Evolutionary conservation across 2,797 vertebrate genomes (phyloP).

Genomic region (Limnodromus scolopaceus): DNA sequence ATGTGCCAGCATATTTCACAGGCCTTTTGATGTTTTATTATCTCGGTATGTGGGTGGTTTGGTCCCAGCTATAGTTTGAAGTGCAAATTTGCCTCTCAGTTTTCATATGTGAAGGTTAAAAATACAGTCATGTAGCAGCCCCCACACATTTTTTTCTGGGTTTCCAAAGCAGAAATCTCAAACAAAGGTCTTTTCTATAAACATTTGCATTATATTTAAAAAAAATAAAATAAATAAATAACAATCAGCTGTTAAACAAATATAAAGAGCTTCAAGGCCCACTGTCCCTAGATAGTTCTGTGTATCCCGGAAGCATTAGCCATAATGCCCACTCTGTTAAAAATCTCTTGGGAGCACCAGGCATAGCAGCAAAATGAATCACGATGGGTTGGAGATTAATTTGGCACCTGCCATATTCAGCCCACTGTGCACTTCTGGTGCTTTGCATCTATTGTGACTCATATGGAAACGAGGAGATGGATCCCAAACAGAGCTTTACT

Average conservation of each 20-base stretch:
- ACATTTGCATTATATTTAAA: background rate
- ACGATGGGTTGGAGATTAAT: background rate
- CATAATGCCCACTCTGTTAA: background rate
- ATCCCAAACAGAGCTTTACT: background rate
- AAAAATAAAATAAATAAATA: background rate
- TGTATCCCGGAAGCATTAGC: background rate
- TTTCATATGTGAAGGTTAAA: constrained; percentile 39
- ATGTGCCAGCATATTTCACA: constrained; percentile 14
- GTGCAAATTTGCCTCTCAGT: constrained; percentile 54
- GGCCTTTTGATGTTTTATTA: constrained; percentile 56
- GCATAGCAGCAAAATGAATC: background rate
- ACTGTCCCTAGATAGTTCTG: background rate
- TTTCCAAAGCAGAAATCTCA: background rate
- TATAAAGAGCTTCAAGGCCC: background rate
- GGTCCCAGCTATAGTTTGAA: constrained; percentile 55
- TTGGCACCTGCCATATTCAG: background rate
- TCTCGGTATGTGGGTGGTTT: constrained; percentile 40
- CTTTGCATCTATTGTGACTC: background rate
- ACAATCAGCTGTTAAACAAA: background rate
- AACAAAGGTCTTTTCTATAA: background rate
- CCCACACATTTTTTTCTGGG: background rate
- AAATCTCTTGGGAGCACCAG: background rate
- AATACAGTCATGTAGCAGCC: constrained; percentile 24
- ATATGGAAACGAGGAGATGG: background rate
- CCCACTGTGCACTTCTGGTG: background rate